Evolutionary conservation across 2,888 invertebrate genomes (phyloP), one percentile per base, ranked within the genome.

Genomic region (Pycnomerus fuliginosus): DNA sequence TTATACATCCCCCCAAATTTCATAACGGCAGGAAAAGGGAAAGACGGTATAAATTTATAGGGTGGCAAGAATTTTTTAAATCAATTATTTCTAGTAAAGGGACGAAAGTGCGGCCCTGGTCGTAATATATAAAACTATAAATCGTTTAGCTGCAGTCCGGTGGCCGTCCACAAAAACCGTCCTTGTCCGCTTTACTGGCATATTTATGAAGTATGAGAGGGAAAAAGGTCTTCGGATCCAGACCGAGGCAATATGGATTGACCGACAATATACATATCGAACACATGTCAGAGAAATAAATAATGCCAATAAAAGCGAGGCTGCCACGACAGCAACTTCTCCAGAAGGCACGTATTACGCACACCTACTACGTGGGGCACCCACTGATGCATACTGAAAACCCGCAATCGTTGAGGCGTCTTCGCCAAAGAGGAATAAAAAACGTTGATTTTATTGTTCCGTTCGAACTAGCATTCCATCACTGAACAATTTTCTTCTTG

Each of bases 191-290:
- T 64, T 60, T 58, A 8, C 25, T 12, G 64, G 64, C 62, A 65
- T 64, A 65, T 66, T 66, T 68, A 66, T 65, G 67, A 65, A 62
- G 64, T 60, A 65, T 52, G 60, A 64, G 61, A 59, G 60, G 59
- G 60, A 62, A 52, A 60, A 58, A 55, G 53, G 50, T 52, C 47
- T 36, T 42, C 32, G 32, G 22, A 36, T 35, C 43, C 48, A 28
- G 45, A 42, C 33, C 53, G 53, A 55, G 59, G 58, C 63, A 67
- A 66, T 67, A 65, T 55, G 63, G 64, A 69, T 67, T 70, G 70
- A 69, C 68, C 68, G 68, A 69, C 68, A 69, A 70, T 69, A 69
- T 69, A 70, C 68, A 68, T 69, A 69, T 68, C 69, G 69, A 68
- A 68, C 69, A 70, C 68, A 70, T 69, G 69, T 68, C 68, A 65